Conservation (phyloP, 2,888 invertebrate genomes). For the Omphaloscelis lunosa region DNA sequence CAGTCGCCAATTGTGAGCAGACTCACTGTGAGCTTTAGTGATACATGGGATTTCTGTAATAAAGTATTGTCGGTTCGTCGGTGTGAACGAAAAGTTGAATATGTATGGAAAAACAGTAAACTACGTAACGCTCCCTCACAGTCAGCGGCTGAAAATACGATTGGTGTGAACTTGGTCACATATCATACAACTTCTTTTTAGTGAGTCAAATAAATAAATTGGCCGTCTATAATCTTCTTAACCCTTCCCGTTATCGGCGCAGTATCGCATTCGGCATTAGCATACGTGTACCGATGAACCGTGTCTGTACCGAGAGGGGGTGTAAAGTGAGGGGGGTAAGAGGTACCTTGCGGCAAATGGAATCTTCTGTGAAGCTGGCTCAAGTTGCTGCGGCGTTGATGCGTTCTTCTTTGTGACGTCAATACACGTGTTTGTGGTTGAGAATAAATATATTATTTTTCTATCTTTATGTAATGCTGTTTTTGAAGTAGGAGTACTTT, state of each 20-base stretch:
- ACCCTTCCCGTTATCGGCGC: slow-evolving; percentile 38
- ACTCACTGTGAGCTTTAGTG: not conserved
- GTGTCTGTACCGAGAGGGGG: slow-evolving; percentile 6
- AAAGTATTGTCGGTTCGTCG: too few species aligned
- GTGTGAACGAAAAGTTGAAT: too few species aligned
- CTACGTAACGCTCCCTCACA: not conserved
- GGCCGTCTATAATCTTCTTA: slow-evolving; percentile 30
- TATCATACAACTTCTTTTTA: too few species aligned
- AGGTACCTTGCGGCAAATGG: slow-evolving; percentile 53
- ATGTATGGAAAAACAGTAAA: not conserved
- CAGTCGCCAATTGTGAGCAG: not conserved
- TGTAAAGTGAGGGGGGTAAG: not conserved
- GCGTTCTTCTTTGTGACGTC: slow-evolving; percentile 29
- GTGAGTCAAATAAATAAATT: not conserved
- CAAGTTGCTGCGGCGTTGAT: slow-evolving; percentile 37
- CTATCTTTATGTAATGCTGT: not conserved
- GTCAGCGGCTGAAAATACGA: not conserved
- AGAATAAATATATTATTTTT: slow-evolving; percentile 6
- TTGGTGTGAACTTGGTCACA: not conserved
- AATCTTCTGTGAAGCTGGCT: slow-evolving; percentile 57
- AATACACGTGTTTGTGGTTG: slow-evolving; percentile 3
- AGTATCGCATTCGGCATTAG: slow-evolving; percentile 58
- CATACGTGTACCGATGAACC: slow-evolving; percentile 55
- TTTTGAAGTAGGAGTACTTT: not conserved
- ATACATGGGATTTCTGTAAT: not conserved